Base-by-base conservation (phyloP, 2,888 invertebrate genomes). In the Lochmaea crataegi region DNA sequence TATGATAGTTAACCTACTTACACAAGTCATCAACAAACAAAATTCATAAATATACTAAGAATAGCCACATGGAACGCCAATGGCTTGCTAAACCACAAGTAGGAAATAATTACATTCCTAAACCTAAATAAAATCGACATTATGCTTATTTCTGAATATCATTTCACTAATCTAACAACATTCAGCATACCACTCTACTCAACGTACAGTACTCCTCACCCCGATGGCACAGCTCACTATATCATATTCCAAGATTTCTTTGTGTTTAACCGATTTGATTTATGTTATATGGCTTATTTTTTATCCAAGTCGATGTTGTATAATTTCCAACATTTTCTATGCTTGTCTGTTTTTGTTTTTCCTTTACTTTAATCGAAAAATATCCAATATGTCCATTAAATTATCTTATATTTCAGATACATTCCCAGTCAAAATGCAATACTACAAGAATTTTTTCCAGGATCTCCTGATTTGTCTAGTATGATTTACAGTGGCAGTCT, bases 401-500 rank as follows among this genome's bases (percentile, higher is more conserved):
- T n/a, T 9, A 60, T 18, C n/a, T 42, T 68, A 32, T 16, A 77
- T 32, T 71, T 75, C n/a, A 14, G 73, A 22, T 53, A 69, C 1
- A 70, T 75, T 10, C 80, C 80, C 0, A 26, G 32, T 14, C 79
- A 82, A 32, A 78, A 82, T 48, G 71, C 69, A 65, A 4, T 82
- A 0, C 60, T 82, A 12, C 74, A 82, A 57, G 78, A 80, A 70
- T 76, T 75, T 66, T 80, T 83, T 42, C 80, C 83, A 6, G 78
- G 78, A 45, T 80, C 80, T n/a, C 80, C 82, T 1, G 65, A 79
- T 66, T 68, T 83, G 0, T 42, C 73, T 2, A 77, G 80, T 26
- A 71, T 83, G 3, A 65, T 81, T 18, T 80, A 83, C 63, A 84
- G 84, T 57, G 77, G 76, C 5, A 83, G 83, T 2, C 68, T 85